Evolutionary conservation across 92 coral and sea anemone species (phyloP).

Genomic region (Heteractis magnifica): DNA sequence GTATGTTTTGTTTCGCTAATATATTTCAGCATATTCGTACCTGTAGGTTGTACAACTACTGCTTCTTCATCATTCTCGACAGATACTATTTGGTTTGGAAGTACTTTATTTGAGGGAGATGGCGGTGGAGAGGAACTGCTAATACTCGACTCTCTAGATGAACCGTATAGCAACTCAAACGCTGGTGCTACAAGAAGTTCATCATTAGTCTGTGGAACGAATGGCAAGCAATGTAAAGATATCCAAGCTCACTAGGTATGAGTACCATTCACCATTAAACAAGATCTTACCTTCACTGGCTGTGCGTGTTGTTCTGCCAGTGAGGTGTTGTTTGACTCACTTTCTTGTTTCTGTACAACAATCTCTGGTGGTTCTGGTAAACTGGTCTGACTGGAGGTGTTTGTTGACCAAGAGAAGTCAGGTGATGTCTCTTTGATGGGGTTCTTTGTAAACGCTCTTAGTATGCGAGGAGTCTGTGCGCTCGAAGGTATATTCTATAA

Average conservation of each 20-base stretch:
- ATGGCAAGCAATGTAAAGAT: not conserved
- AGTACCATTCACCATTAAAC: not conserved
- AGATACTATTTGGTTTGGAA: not conserved
- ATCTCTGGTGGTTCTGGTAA: constrained; percentile 5
- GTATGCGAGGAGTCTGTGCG: constrained; percentile 21
- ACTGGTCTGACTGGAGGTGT: not conserved
- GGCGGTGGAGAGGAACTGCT: constrained; percentile 13
- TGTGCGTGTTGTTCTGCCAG: not conserved
- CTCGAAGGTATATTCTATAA: not conserved
- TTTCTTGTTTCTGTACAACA: constrained; percentile 12
- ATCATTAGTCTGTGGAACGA: constrained; percentile 2
- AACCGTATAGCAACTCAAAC: constrained; percentile 1
- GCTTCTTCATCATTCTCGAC: not conserved
- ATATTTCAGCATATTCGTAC: not conserved
- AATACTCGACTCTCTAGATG: not conserved
- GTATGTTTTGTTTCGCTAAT: too few relatives aligned
- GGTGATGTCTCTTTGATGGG: constrained; percentile 17
- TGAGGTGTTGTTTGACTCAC: not conserved
- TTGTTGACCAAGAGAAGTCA: constrained; percentile 6
- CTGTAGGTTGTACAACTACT: not conserved
- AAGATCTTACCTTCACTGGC: not conserved
- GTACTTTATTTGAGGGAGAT: constrained; percentile 6
- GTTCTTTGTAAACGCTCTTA: constrained; percentile 29
- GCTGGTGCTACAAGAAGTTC: constrained; percentile 24
- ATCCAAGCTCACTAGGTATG: too few relatives aligned